Base-by-base conservation (phyloP, 2,888 invertebrate species). In the Orthosia gothica region DNA sequence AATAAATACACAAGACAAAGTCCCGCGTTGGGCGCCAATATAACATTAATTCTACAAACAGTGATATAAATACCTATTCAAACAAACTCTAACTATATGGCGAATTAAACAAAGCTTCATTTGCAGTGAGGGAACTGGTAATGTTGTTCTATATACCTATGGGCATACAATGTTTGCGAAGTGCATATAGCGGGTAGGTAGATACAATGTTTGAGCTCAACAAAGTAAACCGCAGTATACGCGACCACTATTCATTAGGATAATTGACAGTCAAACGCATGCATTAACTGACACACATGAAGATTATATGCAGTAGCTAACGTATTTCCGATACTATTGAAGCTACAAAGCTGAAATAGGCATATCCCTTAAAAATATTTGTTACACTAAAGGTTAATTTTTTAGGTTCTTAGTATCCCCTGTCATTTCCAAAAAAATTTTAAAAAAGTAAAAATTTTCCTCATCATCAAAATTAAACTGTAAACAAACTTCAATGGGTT, bases 251-350 rank as follows among this genome's bases (percentile, higher is more conserved):
- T 90, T 92, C 92, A 94, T 94, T 94, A 94, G 89, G 87, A 88
- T 94, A 94, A 94, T 94, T 94, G 91, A 85, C 87, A 88, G 82
- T 87, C 88, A 89, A 92, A 91, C 88, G 87, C 89, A 89, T 89
- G 84, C 90, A 89, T 87, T 87, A 85, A 86, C 85, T 87, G 84
- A 81, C 72, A 64, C 26, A 50, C 15, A 69, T 45, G 58, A 74
- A 68, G 67, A 71, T 80, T 76, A 62, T 74, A 76, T 68, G 16
- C 9, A 18, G 9, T 57, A 45, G 40, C 20, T 54, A 49, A 62
- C n/a, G 47, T 54, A 58, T 74, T 80, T 66, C 50, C 15, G 18
- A 74, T 40, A 66, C 5, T 13, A 45, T n/a, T 52, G 4, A 15
- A 20, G 54, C 13, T 20, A 13, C 2, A 32, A 68, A 47, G 13